Evolutionary conservation across 1,140 invertebrate species (phyloP), one percentile per base, ranked within the genome.

Genomic region (Psilanteris sp.): DNA sequence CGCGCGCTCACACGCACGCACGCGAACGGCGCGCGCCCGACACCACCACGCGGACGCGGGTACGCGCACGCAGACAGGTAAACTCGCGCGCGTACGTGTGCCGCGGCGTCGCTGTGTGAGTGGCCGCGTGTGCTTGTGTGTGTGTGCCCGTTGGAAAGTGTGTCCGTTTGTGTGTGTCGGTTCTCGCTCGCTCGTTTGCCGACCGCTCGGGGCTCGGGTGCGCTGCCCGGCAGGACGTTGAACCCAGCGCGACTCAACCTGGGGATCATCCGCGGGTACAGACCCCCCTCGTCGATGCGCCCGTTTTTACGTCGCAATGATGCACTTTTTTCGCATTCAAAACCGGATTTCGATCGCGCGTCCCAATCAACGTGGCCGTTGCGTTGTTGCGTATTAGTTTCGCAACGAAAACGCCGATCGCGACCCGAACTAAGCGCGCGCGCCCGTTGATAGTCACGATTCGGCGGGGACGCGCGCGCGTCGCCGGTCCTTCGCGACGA

Each of bases 181-280:
- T 61, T 36, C n/a, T n/a, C 64, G 61, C 29, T 75, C 54, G 54
- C 52, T 80, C 52, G 77, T 67, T 75, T 78, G 77, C 62, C 77
- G 71, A 76, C 59, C 79, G 79, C 74, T 57, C 57, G 16, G 34
- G 70, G 73, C 83, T 86, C 83, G 85, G 84, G 86, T 86, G 86
- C 85, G 86, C 85, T 88, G 86, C 82, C 85, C 86, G 85, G 43
- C 82, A 87, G 86, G 84, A 86, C 86, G 77, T 87, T 88, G 86
- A 87, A 88, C 86, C 68, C 85, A 86, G 85, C 85, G 85, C 85
- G 84, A 85, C 83, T 88, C 86, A 88, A 87, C 86, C 84, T 87
- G 85, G 84, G 84, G 86, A 87, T 88, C 86, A 86, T 87, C 85
- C 79, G 80, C 85, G 78, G 81, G 83, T 82, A 85, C 75, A 79